Percentiles rank a stretch among this genome's conserved stretches.
Evolutionary conservation across 2,888 invertebrate genomes (phyloP).

Genomic region (Pilophorus perplexus): DNA sequence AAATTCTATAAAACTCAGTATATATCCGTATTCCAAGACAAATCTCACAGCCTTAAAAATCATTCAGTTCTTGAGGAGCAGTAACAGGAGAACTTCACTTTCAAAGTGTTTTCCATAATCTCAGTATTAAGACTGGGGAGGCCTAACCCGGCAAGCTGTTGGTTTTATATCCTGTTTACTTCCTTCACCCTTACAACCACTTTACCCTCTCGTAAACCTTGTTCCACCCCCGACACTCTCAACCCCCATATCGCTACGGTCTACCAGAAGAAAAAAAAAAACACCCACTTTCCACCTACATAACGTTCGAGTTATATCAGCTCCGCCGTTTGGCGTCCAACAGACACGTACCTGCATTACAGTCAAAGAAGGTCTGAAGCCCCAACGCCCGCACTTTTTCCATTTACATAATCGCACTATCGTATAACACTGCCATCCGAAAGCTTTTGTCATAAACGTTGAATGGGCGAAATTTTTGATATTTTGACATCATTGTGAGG

Average conservation of each 20-base stretch:
- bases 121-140: slow-evolving; percentile 38
- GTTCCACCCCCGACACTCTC: neutral
- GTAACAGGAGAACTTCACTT: slow-evolving; percentile 20
- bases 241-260: neutral
- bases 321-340: neutral
- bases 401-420: slow-evolving; percentile 16
- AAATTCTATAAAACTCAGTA: neutral
- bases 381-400: neutral
- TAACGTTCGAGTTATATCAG: too few species aligned
- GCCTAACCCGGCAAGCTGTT: slow-evolving; percentile 38
- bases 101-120: slow-evolving; percentile 43
- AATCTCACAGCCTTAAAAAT: too few species aligned
- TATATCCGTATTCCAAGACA: neutral
- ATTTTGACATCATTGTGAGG: too few species aligned
- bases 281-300: too few species aligned
- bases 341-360: slow-evolving; percentile 15
- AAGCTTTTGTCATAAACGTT: too few species aligned
- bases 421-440: too few species aligned
- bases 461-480: too few species aligned
- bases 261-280: too few species aligned
- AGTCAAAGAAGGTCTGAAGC: neutral
- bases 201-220: slow-evolving; percentile 43
- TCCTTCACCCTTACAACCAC: slow-evolving; percentile 41
- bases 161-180: slow-evolving; percentile 44
- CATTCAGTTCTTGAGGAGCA: slow-evolving; percentile 5